phyloP scores from a whole-genome alignment of 1,140 invertebrate genomes.

The Helicoverpa zea region DNA sequence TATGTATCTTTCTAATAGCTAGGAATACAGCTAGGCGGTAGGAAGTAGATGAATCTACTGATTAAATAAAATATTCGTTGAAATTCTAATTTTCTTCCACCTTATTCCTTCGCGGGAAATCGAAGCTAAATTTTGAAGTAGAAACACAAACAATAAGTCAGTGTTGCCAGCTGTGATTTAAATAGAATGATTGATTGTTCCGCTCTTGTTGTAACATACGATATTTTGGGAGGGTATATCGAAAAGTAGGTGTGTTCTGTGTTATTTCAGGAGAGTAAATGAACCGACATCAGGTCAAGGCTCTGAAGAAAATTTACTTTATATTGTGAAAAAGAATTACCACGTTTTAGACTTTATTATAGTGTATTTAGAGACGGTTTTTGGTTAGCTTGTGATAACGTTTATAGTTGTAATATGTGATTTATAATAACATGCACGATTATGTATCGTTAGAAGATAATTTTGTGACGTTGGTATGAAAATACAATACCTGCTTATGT shows the following conservation, averaged over 20 bases:
- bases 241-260: conserved; percentile 37
- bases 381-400: background rate
- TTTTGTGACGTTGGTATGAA: background rate
- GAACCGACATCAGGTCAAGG: conserved; percentile 29
- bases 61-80: too few relatives aligned
- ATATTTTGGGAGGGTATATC: conserved; percentile 13
- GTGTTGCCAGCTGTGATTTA: conserved; percentile 7
- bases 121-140: background rate
- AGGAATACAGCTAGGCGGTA: too few relatives aligned
- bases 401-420: background rate
- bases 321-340: too few relatives aligned
- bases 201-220: background rate
- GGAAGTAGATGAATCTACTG: too few relatives aligned
- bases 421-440: conserved; percentile 40
- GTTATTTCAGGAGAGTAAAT: conserved; percentile 16
- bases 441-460: background rate
- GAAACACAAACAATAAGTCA: conserved; percentile 24
- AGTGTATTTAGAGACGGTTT: background rate
- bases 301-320: background rate
- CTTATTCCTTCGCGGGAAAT: background rate
- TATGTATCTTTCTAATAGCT: too few relatives aligned
- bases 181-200: conserved; percentile 48
- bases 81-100: background rate
- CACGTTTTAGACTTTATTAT: background rate
- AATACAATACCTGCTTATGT: background rate